Evolutionary conservation across 2,113 vertebrate genomes (phyloP).

Genomic region (Trematocara stigmaticum): DNA sequence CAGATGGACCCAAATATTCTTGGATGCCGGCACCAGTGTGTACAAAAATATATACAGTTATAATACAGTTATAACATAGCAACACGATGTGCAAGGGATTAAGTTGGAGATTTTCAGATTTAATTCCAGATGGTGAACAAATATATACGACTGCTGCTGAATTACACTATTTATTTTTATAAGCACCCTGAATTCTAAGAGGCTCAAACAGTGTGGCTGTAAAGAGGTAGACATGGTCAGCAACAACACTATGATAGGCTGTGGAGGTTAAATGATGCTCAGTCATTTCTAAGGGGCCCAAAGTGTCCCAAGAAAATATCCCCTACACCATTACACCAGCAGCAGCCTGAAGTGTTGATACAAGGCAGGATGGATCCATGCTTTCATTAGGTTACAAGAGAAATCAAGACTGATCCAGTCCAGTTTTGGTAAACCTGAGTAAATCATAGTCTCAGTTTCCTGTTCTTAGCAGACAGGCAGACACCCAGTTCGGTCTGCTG

Average conservation of each 20-base stretch:
- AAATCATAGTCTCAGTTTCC: not conserved
- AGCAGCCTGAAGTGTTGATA: not conserved
- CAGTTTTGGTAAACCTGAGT: not conserved
- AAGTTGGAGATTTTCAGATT: not conserved
- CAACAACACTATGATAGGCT: not conserved
- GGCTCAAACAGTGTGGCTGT: not conserved
- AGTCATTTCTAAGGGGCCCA: not conserved
- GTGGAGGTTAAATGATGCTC: not conserved
- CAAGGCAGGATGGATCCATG: not conserved
- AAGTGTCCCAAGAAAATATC: not conserved
- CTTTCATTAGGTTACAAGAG: not conserved
- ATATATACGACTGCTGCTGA: not conserved
- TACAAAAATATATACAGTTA: not conserved
- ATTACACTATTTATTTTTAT: not conserved
- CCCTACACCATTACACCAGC: not conserved
- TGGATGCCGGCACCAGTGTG: not conserved
- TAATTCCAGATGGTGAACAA: not conserved
- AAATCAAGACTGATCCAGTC: not conserved
- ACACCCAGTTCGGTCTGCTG: accelerated
- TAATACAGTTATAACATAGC: not conserved
- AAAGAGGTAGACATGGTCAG: not conserved
- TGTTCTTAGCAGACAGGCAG: not conserved
- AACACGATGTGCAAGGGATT: not conserved
- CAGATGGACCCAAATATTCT: not conserved
- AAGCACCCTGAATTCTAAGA: not conserved